Evolutionary conservation across 2,888 invertebrate genomes (phyloP), one percentile per base, ranked within the genome.

Genomic region (Synergus umbraculus): DNA sequence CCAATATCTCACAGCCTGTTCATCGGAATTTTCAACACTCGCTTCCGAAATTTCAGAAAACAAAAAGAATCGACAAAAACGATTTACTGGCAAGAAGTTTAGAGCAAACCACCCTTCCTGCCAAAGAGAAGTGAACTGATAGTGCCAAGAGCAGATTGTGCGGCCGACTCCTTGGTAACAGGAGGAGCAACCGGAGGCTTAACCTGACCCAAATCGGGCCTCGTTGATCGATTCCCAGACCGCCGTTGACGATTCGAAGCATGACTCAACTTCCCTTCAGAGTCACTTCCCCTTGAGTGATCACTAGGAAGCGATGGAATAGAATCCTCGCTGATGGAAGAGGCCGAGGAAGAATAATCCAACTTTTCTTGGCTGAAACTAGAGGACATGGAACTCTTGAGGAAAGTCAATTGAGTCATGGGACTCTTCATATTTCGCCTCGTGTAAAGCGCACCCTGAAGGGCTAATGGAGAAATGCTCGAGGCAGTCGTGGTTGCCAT

Each of bases 121-220:
- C 97, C 97, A 92, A 97, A 97, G 76, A 97, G 93, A 87, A 97
- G 93, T 80, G 96, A 95, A 92, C 96, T 96, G 84, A 97, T 94
- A 66, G 96, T 96, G 79, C 97, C 97, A 54, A 97, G 93, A 76
- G 95, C 93, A 8, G 93, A 92, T 83, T 94, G 93, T 76, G 93
- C 90, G 85, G 88, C 82, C 2, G 89, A 89, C 83, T 91, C 91
- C 82, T 91, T 90, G n/a, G 89, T 90, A 46, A 87, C 85, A 10
- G 85, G 86, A 37, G 87, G 83, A 10, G 84, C 85, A 4, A 84
- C 83, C 2, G 85, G 81, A 18, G 87, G 54, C 73, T 86, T 90
- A n/a, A 93, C 94, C 7, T 93, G 94, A 49, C 95, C 95, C 60
- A 95, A 91, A 90, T 95, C 95, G 0, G 95, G 93, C 66, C 95